These are phyloP conservation scores for Drosophila colorata DNA, from an alignment of 2,888 invertebrate species.

Conservation along the genomic window DNA sequence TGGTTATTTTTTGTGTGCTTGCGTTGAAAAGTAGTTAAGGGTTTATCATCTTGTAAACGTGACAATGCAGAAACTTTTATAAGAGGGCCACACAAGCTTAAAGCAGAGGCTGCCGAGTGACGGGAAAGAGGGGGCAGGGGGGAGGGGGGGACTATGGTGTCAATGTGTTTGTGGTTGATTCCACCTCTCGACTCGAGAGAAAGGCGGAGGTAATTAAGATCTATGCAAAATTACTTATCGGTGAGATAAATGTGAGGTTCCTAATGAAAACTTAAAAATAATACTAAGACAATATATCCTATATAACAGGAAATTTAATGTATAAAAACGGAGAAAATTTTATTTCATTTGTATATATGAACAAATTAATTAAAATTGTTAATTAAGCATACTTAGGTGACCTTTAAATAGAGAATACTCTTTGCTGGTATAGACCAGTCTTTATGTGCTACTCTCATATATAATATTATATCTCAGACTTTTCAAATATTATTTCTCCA, in stretches of 20 bases:
- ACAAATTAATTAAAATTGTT: no score
- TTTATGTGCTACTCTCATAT: no score
- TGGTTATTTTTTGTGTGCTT: constrained; percentile 49
- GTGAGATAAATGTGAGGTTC: constrained; percentile 32
- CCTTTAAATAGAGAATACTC: no score
- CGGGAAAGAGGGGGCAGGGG: no score
- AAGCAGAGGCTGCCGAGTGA: not conserved
- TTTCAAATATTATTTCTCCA: no score
- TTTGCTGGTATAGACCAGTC: no score
- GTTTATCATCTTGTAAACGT: constrained; percentile 80
- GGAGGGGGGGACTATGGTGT: constrained; percentile 9
- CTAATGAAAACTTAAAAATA: constrained; percentile 3
- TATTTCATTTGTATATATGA: no score
- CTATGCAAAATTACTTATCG: constrained; percentile 65
- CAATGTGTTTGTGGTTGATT: constrained; percentile 29
- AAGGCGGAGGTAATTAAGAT: constrained; percentile 38
- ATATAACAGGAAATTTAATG: no score
- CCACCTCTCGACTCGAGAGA: constrained; percentile 8
- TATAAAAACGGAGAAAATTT: no score
- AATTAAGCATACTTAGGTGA: no score
- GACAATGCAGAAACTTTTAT: constrained; percentile 68
- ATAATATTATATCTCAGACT: no score
- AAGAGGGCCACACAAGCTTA: constrained; percentile 41
- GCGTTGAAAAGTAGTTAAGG: constrained; percentile 74
- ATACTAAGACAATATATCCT: not conserved